Percentiles rank a stretch among this genome's conserved stretches.
These are phyloP conservation scores for Aleiodes leptofemur DNA, from an alignment of 2,888 invertebrate genomes.

Conservation along the genomic window DNA sequence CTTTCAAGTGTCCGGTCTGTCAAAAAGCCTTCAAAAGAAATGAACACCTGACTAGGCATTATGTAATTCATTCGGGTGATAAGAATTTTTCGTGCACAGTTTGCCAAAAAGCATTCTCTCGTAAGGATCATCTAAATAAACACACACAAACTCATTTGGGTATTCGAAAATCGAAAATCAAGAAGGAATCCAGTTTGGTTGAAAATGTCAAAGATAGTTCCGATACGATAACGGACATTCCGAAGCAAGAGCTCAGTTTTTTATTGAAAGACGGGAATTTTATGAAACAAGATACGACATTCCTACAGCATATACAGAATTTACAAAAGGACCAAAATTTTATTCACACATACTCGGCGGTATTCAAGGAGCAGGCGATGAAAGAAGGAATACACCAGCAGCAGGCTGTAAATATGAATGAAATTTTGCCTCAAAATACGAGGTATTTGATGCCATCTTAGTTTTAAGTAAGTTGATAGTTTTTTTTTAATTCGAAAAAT, in stretches of 20 bases:
- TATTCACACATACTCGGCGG: conserved; percentile 69
- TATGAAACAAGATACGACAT: conserved; percentile 65
- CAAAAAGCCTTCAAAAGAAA: conserved; percentile 76
- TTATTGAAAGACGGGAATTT: conserved; percentile 64
- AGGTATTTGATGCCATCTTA: conserved; percentile 74
- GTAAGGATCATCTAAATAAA: conserved; percentile 77
- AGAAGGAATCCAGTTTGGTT: conserved; percentile 64
- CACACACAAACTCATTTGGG: conserved; percentile 76
- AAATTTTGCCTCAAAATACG: conserved; percentile 72
- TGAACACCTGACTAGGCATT: conserved; percentile 77
- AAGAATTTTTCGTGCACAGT: conserved; percentile 76
- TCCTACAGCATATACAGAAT: conserved; percentile 69
- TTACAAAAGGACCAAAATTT: conserved; percentile 70
- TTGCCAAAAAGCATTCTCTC: conserved; percentile 77
- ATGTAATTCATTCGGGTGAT: conserved; percentile 77
- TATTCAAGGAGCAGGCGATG: conserved; percentile 70
- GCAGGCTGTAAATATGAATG: conserved; percentile 72
- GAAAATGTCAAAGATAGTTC: conserved; percentile 36
- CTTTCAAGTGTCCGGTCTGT: conserved; percentile 74
- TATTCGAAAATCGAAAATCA: conserved; percentile 65
- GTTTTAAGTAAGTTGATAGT: conserved; percentile 49
- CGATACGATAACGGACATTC: conserved; percentile 48
- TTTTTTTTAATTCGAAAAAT: background rate
- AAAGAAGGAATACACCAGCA: conserved; percentile 67
- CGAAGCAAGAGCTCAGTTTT: conserved; percentile 65